Base-by-base conservation (phyloP, 2,113 vertebrate genomes). In the Scartelaos histophorus region DNA sequence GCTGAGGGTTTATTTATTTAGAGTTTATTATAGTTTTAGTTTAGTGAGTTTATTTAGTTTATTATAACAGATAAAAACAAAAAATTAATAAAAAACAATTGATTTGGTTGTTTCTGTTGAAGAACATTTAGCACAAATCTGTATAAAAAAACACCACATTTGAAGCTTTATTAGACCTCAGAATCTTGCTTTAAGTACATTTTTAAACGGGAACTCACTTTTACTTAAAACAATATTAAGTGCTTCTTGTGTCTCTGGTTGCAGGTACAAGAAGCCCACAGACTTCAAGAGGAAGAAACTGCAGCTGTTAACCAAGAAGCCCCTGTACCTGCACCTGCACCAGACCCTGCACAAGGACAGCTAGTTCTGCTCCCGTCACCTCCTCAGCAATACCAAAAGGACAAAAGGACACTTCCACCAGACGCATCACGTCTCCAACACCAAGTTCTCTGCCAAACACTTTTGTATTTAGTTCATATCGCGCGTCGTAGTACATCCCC, bases 201-300 rank as follows among this genome's bases (percentile, higher is more conserved):
- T n/a, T n/a, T n/a, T n/a, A n/a, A n/a, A n/a, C n/a, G n/a, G n/a
- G n/a, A n/a, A n/a, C n/a, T n/a, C 4, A 29, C 29, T 29, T 29
- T 29, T 29, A 29, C 29, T 29, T 29, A 29, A 29, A 4, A 29
- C 29, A 29, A 29, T 2, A 29, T 29, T 29, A 29, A 29, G 29
- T 29, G 4, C 29, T 29, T 29, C 4, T 29, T 29, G 29, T 4
- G 2, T 4, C 29, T 29, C 29, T 29, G 29, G 29, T 82, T 71
- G 21, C 93, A 99, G 97, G 89, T 99, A 99, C 94, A 99, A 97
- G 95, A 99, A 99, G 91, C 98, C 98, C 84, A 98, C 98, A 16
- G 98, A 99, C 91, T 99, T 97, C 92, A 99, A 97, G 93, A 95
- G 97, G 91, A 99, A 98, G 95, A 99, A 98, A 88, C 92, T 99